Base-by-base conservation (phyloP, 23 tunicate genomes). In the Clavelina lepadiformis region DNA sequence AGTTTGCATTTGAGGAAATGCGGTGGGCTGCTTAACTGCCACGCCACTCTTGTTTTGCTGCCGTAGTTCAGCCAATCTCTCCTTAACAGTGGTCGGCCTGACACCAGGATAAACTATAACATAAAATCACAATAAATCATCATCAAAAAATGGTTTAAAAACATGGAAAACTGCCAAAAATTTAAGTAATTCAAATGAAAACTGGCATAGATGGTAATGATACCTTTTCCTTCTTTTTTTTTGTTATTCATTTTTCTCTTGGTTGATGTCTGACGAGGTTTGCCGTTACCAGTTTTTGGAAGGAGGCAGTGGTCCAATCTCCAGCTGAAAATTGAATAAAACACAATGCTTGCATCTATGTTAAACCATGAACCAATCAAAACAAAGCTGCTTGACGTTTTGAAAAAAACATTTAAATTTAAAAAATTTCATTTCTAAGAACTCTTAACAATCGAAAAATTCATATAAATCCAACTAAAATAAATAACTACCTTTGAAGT, bases 261-360 rank as follows among this genome's bases (percentile, higher is more conserved):
- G 1, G 54, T 25, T 24, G 82, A 76, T 6, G 82, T 76, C 41
- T 76, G 82, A 30, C 82, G 55, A 2, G 82, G 82, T 38, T 76
- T 76, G 7, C 73, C 82, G 73, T 76, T 76, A 38, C 82, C 82
- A 19, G 82, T 76, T 55, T 76, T 76, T 3, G 82, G 82, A 38
- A 54, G 73, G 15, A 76, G 55, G 34, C 82, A 76, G 18, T 64
- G 33, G 36, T 76, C 73, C 18, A 76, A 33, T 35, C 66, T 76
- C 41, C 55, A 63, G 31, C 66, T 64, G 38, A 3, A 60, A 33
- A 2, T 25, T 15, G 31, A 59, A 59, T 28, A 5, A 59, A 11
- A 18, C 7, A 15, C 49, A 41, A 41, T 8, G 11, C 13, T 15
- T 41, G 49, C 49, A 41, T 15, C 49, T 41, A 8, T 41, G 49